A percentile compares a stretch with the other conserved stretches of the same genome.
phyloP scores from a whole-genome alignment of 2,888 invertebrate genomes.

The Lissonota sp. region DNA sequence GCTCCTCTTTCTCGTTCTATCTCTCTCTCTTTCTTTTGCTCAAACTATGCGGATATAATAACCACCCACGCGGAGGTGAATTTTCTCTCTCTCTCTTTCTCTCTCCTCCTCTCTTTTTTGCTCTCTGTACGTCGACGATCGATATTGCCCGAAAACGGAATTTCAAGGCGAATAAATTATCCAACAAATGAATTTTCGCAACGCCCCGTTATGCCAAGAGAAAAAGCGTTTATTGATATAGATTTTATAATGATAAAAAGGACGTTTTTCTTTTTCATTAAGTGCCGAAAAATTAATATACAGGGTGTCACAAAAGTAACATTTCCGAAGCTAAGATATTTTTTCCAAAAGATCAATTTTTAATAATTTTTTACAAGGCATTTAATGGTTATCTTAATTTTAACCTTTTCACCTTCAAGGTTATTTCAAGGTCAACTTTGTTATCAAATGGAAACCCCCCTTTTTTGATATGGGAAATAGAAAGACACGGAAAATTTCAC shows the following conservation, averaged over 20 bases:
- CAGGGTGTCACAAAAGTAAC: neutral
- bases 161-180: constrained; percentile 61
- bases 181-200: constrained; percentile 36
- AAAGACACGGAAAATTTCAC: too few species aligned
- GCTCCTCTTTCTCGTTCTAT: constrained; percentile 5
- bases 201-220: constrained; percentile 11
- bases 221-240: constrained; percentile 32
- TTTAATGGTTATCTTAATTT: too few species aligned
- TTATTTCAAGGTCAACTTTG: too few species aligned
- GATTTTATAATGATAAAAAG: constrained; percentile 23
- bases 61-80: constrained; percentile 54
- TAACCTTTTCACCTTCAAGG: too few species aligned
- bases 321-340: neutral
- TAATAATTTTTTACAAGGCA: too few species aligned
- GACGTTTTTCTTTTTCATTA: constrained; percentile 18
- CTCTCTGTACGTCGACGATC: constrained; percentile 32
- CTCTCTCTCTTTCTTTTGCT: constrained; percentile 18
- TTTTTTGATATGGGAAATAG: too few species aligned
- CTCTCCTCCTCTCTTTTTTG: constrained; percentile 10
- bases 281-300: neutral
- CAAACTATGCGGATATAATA: constrained; percentile 65
- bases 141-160: constrained; percentile 62
- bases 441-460: too few species aligned
- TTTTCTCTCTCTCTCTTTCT: constrained; percentile 19
- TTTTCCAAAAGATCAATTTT: too few species aligned